Evolutionary conservation across 92 coral and sea anemone species (phyloP).

Genomic region (Nematostella vectensis): DNA sequence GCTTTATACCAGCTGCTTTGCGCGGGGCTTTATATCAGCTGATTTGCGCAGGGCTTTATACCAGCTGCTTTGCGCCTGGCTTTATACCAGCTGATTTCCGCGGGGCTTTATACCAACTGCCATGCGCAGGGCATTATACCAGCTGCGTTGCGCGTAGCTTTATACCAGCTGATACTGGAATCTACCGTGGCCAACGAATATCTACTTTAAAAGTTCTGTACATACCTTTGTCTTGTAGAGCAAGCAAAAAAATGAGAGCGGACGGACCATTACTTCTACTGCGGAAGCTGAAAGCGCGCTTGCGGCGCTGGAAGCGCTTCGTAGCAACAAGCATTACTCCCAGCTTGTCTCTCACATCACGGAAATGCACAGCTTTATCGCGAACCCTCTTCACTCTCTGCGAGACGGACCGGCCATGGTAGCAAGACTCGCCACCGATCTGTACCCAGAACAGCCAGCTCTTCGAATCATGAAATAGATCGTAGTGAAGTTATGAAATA

Average conservation of each 20-base stretch:
- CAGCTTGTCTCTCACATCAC: constrained; percentile 40
- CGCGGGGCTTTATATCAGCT: too few species aligned
- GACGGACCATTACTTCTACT: constrained; percentile 60
- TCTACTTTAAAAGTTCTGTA: too few species aligned
- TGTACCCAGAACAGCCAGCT: constrained; percentile 58
- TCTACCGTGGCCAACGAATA: too few species aligned
- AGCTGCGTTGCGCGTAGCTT: too few species aligned
- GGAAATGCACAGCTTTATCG: constrained; percentile 57
- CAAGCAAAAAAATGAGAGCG: constrained; percentile 55
- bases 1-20: too few species aligned
- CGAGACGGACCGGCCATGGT: constrained; percentile 76
- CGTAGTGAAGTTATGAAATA: too few species aligned
- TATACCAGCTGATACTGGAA: too few species aligned
- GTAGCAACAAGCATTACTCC: constrained; percentile 61
- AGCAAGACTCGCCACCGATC: constrained; percentile 37
- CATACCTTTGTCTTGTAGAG: constrained; percentile 31
- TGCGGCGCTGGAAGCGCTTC: constrained; percentile 51
- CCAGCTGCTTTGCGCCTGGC: too few species aligned
- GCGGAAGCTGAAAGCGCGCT: constrained; percentile 77
- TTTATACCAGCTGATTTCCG: too few species aligned
- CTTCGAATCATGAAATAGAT: constrained; percentile 35
- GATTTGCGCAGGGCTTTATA: too few species aligned
- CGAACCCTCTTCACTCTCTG: constrained; percentile 72
- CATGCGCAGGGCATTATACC: too few species aligned
- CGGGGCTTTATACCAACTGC: too few species aligned